Percentiles rank a stretch among this genome's conserved stretches.
Conservation (phyloP, 2,797 vertebrate genomes). For the Pyrocephalus nanus region DNA sequence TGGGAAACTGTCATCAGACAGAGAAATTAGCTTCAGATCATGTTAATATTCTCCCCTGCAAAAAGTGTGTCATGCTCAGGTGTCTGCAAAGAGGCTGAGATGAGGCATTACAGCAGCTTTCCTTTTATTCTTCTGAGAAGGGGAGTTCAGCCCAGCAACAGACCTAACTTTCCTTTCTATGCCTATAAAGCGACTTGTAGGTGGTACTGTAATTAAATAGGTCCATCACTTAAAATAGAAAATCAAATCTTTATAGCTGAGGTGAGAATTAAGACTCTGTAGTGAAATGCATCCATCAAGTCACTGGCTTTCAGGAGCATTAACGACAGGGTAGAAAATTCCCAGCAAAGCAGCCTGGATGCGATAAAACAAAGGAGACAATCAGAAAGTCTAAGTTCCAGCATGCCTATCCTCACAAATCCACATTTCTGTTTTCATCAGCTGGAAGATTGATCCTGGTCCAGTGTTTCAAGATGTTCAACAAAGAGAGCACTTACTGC, state of each 20-base stretch:
- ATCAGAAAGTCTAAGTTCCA: neutral
- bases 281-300: constrained; percentile 18
- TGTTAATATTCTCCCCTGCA: constrained; percentile 35
- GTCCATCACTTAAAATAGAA: constrained; percentile 59
- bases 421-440: neutral
- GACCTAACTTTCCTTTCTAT: constrained; percentile 17
- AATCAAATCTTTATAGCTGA: constrained; percentile 22
- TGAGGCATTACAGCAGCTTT: constrained; percentile 23
- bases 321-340: neutral
- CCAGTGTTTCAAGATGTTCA: neutral
- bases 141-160: constrained; percentile 48
- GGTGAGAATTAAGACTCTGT: neutral
- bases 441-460: neutral
- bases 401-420: neutral
- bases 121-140: constrained; percentile 28
- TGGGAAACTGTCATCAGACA: neutral
- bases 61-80: constrained; percentile 21
- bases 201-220: constrained; percentile 43
- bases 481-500: neutral
- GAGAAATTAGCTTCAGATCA: constrained; percentile 39
- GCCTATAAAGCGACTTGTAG: constrained; percentile 17
- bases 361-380: neutral
- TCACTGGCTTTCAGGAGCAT: neutral
- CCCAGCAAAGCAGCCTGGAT: neutral
- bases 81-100: neutral